Evolutionary conservation across 2,113 vertebrate genomes (phyloP), one percentile per base, ranked within the genome.

Genomic region (Peromyscus californicus): DNA sequence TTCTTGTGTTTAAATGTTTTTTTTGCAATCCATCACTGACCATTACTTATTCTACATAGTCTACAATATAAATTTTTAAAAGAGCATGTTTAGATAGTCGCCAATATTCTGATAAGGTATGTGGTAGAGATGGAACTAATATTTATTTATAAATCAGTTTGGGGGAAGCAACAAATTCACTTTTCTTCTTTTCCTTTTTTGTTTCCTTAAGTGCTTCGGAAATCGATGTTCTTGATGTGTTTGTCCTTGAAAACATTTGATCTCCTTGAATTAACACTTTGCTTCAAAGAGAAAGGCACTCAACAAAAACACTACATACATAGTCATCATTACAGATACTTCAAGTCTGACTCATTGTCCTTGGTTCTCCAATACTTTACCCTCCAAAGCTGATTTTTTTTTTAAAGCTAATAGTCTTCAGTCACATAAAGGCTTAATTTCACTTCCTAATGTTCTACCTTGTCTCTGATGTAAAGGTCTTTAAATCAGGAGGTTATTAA

Each of bases 71-170:
- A 84, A 69, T 67, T 88, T 93, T 78, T 70, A 57, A 92, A 59
- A 91, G 15, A 85, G 42, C 1, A 36, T 89, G 21, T 70, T 93
- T 89, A 79, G 57, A 86, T 21, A 94, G 8, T n/a, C 3, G 63
- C 0, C 45, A 76, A 16, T 89, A 69, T 48, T 24, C 9, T 74
- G 29, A 22, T 69, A 90, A 96, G 57, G 42, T 36, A 2, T 48
- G 51, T 48, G 17, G 15, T 51, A 92, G 29, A 94, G 22, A 93
- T 36, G 16, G 6, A 90, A 63, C 13, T 48, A 63, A 61, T 79
- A 92, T 90, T 95, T 97, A 90, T 75, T 95, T 89, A 86, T 13
- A 95, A 82, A 82, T 86, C 24, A 19, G 2, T 72, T 85, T 90
- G 24, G 16, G 1, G 1, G 87, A 83, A 61, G 36, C 63, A 26